These are phyloP conservation scores for Cheilosia grossa DNA, from an alignment of 2,888 invertebrate genomes.

Conservation along the genomic window DNA sequence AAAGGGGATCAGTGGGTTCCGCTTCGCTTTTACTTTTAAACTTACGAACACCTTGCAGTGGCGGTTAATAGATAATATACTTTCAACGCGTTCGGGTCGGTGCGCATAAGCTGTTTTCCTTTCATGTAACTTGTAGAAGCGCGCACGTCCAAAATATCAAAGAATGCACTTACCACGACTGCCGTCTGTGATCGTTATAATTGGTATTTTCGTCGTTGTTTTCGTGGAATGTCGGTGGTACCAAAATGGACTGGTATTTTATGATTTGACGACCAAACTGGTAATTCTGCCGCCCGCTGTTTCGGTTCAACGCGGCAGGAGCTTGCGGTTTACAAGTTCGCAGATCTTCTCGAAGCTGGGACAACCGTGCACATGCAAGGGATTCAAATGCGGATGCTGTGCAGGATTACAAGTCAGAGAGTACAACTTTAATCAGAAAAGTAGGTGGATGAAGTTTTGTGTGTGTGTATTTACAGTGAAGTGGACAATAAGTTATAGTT, in stretches of 20 bases:
- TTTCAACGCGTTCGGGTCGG: slow-evolving; percentile 79
- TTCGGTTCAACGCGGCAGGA: slow-evolving; percentile 80
- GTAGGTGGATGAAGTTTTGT: slow-evolving; percentile 75
- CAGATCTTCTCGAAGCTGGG: slow-evolving; percentile 81
- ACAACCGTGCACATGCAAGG: slow-evolving; percentile 84
- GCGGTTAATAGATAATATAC: slow-evolving; percentile 81
- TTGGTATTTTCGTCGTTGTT: slow-evolving; percentile 42
- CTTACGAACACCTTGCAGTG: slow-evolving; percentile 79
- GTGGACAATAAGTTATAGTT: background rate
- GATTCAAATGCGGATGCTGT: slow-evolving; percentile 88
- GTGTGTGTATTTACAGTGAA: background rate
- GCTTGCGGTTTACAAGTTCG: slow-evolving; percentile 78
- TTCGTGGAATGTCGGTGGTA: slow-evolving; percentile 79
- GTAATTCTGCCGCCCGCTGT: slow-evolving; percentile 80
- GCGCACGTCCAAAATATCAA: slow-evolving; percentile 22
- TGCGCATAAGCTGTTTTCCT: slow-evolving; percentile 49
- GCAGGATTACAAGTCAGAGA: slow-evolving; percentile 88
- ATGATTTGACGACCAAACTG: slow-evolving; percentile 78
- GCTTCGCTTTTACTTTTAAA: slow-evolving; percentile 82
- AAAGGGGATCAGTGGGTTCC: slow-evolving; percentile 70
- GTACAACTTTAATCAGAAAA: slow-evolving; percentile 84
- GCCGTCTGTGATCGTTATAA: slow-evolving; percentile 51
- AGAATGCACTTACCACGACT: slow-evolving; percentile 47
- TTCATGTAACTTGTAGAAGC: slow-evolving; percentile 21
- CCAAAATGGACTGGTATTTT: slow-evolving; percentile 80